Base-by-base conservation (phyloP, 2,888 invertebrate genomes). In the Orthonevra nobilis region DNA sequence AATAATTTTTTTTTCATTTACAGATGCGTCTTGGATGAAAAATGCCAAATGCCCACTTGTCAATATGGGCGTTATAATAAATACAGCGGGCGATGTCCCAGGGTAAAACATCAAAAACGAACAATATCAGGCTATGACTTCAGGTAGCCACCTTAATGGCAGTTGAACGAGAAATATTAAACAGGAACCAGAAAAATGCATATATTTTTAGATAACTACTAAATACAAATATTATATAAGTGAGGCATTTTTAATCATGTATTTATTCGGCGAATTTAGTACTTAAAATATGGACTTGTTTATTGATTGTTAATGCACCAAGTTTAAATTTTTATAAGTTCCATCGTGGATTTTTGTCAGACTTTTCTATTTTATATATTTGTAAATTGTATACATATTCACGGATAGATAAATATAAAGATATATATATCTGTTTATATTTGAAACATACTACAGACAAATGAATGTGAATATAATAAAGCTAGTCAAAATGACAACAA, bases 71-170 rank as follows among this genome's bases (percentile, higher is more conserved):
- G 82, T 1, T 88, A 87, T 36, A 86, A 82, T 66, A 74, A 50
- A 20, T 83, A 82, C 38, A 82, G 79, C 9, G 88, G 88, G n/a
- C 86, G 88, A n/a, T 88, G 88, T 70, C 88, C 88, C n/a, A 85
- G 83, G 5, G 72, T 79, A 6, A 82, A 60, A 52, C 82, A 73
- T 48, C 70, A 81, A n/a, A 81, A 82, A 48, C 66, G 73, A 52
- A 42, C 54, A 6, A 34, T 52, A 15, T 40, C 75, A n/a, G 81
- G 61, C 5, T 75, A 73, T 52, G 83, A 84, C 36, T 81, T 82
- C 50, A 83, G 84, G 60, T 84, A 75, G 50, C 54, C 26, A 36
- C 17, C 3, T 23, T 3, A 3, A 23, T 23, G 46, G 70, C 42
- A 60, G n/a, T n/a, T n/a, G n/a, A n/a, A n/a, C n/a, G 44, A 72